Evolutionary conservation across 2,888 invertebrate genomes (phyloP), one percentile per base, ranked within the genome.

Genomic region (Mythimna loreyi): DNA sequence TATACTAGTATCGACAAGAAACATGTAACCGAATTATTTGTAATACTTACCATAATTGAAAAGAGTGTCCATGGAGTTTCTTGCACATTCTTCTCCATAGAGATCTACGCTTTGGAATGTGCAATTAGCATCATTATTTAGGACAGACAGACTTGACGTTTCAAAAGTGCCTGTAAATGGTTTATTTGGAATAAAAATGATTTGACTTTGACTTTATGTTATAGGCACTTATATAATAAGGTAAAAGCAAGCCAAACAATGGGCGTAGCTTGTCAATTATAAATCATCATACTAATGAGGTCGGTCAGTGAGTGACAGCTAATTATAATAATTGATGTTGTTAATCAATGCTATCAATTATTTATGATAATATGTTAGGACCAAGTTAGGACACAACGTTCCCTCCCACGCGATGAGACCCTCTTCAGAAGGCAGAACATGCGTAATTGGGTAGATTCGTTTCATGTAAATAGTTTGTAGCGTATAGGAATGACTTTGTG

Each of bases 321-420:
- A 72, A 67, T 81, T 73, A 73, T 67, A 62, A 60, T 64, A 49
- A 43, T 62, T 57, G 11, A 47, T 52, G 47, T 21, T 25, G 28
- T 61, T 67, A 53, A 63, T 78, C 52, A 62, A 47, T 56, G 52
- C 33, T 23, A 55, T 52, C 49, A 58, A 67, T 68, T 70, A 74
- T 70, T 57, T 55, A 56, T 65, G 40, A 36, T 47, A 40, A 65
- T 52, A 30, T 9, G 33, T 43, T 43, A 40, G 16, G 23, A 23
- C 19, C 30, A 50, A 43, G n/a, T n/a, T n/a, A n/a, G n/a, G n/a
- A n/a, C n/a, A 33, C 16, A 16, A 33, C 19, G n/a, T 45, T n/a
- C 8, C 13, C 13, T 21, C n/a, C 19, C 21, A 25, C 13, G 25
- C 9, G 23, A 33, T 4, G 30, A 21, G 25, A 47, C 16, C n/a